Evolutionary conservation across 2,113 vertebrate species (phyloP).

Genomic region (Myrmecophaga tridactyla): DNA sequence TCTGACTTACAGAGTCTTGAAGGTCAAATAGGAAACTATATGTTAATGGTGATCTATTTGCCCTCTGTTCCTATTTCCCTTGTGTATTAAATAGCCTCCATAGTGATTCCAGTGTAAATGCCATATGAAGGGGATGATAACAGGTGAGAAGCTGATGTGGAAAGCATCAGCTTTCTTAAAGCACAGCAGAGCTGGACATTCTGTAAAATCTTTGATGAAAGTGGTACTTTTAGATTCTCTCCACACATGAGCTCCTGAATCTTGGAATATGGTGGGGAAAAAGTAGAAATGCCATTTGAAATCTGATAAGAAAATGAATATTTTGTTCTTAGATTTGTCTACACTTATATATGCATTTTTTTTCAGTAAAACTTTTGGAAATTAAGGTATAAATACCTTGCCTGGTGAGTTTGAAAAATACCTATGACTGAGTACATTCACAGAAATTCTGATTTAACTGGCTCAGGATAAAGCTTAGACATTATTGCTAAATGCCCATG

Average conservation of each 20-base stretch:
- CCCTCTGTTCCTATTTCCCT: too few species aligned
- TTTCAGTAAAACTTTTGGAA: not conserved
- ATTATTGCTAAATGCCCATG: not conserved
- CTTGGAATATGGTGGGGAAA: not conserved
- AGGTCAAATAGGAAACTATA: not conserved
- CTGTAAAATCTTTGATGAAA: too few species aligned
- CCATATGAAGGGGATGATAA: too few species aligned
- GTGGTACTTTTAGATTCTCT: not conserved
- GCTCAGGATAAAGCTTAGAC: too few species aligned
- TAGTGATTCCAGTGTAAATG: too few species aligned
- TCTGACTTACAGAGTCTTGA: not conserved
- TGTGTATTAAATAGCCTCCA: too few species aligned
- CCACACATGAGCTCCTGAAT: not conserved
- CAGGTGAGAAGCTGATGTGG: not conserved
- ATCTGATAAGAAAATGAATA: not conserved
- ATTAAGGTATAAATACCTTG: not conserved
- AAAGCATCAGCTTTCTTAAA: not conserved
- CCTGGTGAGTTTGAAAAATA: not conserved
- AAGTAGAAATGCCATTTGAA: not conserved
- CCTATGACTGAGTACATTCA: too few species aligned
- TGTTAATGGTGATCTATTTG: too few species aligned
- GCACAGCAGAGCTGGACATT: not conserved
- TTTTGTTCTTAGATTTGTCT: not conserved
- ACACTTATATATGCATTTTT: not conserved
- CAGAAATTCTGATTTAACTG: too few species aligned